Base-by-base conservation (phyloP, 2,113 vertebrate species). In the Daboia siamensis region DNA sequence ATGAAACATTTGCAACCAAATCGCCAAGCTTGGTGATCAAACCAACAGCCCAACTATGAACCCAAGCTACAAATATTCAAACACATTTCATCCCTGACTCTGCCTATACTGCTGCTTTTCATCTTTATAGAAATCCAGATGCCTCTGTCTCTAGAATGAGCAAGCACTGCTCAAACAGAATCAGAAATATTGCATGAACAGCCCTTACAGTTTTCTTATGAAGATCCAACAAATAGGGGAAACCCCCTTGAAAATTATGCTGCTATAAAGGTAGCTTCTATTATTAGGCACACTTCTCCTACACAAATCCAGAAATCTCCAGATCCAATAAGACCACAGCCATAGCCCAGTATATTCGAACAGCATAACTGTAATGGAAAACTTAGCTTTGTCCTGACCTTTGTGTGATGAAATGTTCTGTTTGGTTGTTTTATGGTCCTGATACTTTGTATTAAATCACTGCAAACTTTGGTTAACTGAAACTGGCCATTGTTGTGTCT, bases 371-470 rank as follows among this genome's bases (percentile, higher is more conserved):
- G 21, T 20, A 90, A 90, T 20, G 64, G n/a, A 64, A 29, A 51
- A 0, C 21, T n/a, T 10, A 89, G 94, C 9, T 89, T 23, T 94
- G 92, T 56, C 93, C 97, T 97, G 91, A 98, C 98, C 98, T 97
- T 97, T 7, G 96, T 93, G 24, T 13, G 93, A 89, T 97, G 93
- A 94, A 97, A 96, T 0, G 46, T 95, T 90, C 96, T 97, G 51
- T 17, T 97, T 44, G 86, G 94, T 85, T 91, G 94, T 48, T 90
- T 48, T 52, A 94, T 20, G 91, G 91, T 29, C 94, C 97, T 95
- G 94, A 51, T 59, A 92, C 90, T 95, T 93, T 95, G 91, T 93
- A 93, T 94, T 92, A 97, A 95, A 90, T 93, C 95, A 93, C 54
- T 86, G 87, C 89, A 93, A 26, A 90, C 74, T 87, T 86, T 90